These are phyloP conservation scores for Limnothrissa miodon DNA, from an alignment of 2,113 vertebrate genomes.

Conservation along the genomic window DNA sequence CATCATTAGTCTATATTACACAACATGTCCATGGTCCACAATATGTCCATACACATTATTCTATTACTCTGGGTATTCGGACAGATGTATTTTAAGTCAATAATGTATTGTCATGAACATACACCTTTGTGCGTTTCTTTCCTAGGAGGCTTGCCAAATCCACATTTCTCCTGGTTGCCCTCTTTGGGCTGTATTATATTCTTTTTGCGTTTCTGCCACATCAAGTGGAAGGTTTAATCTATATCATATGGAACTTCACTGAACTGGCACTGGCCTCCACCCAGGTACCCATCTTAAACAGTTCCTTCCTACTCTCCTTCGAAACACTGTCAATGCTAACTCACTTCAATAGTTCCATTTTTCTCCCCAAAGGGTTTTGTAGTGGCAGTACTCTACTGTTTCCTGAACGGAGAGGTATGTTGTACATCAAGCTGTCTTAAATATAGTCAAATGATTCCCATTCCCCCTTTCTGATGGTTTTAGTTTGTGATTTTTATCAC, in stretches of 20 bases:
- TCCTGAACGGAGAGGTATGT: constrained; percentile 72
- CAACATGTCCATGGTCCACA: no score
- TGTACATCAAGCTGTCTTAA: neutral
- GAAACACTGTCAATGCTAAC: neutral
- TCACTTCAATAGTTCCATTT: neutral
- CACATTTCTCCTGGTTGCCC: constrained; percentile 87
- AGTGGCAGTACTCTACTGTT: constrained; percentile 73
- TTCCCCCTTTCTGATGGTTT: no score
- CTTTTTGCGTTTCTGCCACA: constrained; percentile 87
- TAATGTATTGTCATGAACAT: neutral
- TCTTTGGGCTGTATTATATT: constrained; percentile 91
- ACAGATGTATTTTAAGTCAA: no score
- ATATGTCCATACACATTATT: no score
- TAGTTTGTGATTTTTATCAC: no score
- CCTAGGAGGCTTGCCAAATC: constrained; percentile 88
- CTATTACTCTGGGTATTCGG: no score
- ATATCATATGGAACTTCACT: constrained; percentile 81
- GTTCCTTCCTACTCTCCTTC: neutral
- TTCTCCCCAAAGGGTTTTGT: constrained; percentile 66
- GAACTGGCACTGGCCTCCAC: constrained; percentile 90
- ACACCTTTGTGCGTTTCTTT: neutral
- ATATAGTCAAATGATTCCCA: neutral
- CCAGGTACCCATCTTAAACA: constrained; percentile 71
- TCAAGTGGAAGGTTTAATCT: constrained; percentile 63
- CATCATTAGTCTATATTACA: no score